Base-by-base conservation (phyloP, 2,113 vertebrate genomes). In the Hyperopisus bebe region DNA sequence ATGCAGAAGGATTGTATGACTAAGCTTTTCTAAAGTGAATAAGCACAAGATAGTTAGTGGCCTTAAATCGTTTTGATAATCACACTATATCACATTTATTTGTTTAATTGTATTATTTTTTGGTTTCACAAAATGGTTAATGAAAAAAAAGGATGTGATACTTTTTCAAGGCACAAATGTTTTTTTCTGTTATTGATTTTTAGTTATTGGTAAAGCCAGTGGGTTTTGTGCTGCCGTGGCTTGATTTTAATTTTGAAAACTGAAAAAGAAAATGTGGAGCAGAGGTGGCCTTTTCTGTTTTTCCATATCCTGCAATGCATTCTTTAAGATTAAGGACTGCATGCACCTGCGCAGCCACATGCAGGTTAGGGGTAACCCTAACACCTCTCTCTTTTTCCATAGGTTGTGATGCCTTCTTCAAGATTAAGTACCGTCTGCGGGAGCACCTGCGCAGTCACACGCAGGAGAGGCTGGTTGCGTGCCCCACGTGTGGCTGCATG, bases 401-500 rank as follows among this genome's bases (percentile, higher is more conserved):
- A 94, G 94, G 94, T 46, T 95, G 93, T 27, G 95, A 94, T 10
- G 94, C 94, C 0, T 90, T 93, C 90, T 95, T 96, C 90, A 95
- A 95, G 91, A 94, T 96, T 90, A 94, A 92, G 47, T 95, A 94
- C 77, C 94, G 96, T 2, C 53, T 96, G 48, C 93, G 94, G 4
- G 95, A 95, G 86, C 95, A 95, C 91, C 93, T 94, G 93, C 93
- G 95, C 89, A 95, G 94, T 39, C 93, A 92, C 93, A 96, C 92
- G 0, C 92, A 95, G 92, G 94, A 96, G 92, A 92, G 93, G 7
- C 90, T 95, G 15, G 94, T 94, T 6, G 95, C 95, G 39, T 96
- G 94, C 90, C 95, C 96, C 3, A 90, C 95, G 19, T 95, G 94
- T 42, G 94, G 95, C 91, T 94, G 93, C 92, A 96, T 95, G 94